Conservation (phyloP, 1,140 invertebrate species). For the Samia ricini region DNA sequence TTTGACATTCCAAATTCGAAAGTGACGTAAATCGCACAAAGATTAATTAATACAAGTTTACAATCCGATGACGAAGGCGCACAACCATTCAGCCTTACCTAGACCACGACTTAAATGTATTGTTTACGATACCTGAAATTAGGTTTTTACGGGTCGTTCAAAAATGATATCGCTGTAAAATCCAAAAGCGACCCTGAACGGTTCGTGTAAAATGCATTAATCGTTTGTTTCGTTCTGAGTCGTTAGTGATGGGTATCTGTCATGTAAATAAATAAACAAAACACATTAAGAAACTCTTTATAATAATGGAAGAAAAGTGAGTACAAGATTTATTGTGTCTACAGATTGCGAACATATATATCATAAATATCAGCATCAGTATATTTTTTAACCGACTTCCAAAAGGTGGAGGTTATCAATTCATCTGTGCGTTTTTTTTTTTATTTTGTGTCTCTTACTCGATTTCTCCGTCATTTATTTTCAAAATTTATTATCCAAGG, state of each 20-base stretch:
- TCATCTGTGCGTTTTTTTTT: too few species aligned
- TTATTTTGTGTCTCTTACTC: too few species aligned
- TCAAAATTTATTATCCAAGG: too few species aligned
- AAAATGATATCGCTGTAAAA: neutral
- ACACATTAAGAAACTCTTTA: neutral
- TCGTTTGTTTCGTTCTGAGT: neutral
- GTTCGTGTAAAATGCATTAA: neutral
- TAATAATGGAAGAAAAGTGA: neutral
- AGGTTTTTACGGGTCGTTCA: neutral
- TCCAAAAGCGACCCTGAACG: neutral
- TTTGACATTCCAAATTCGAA: slow-evolving; percentile 8
- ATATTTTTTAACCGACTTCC: too few species aligned
- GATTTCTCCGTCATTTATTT: too few species aligned
- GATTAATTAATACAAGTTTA: neutral
- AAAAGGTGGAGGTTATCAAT: too few species aligned
- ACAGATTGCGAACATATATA: too few species aligned
- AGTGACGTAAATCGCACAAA: neutral
- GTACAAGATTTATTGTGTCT: neutral
- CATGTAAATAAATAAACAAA: neutral
- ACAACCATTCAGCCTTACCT: neutral
- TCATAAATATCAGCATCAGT: too few species aligned
- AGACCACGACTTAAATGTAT: neutral
- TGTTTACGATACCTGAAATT: neutral
- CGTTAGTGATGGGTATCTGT: neutral
- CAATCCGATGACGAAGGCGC: neutral